phyloP scores from a whole-genome alignment of 2,888 invertebrate species.

The Lathronympha strigana region DNA sequence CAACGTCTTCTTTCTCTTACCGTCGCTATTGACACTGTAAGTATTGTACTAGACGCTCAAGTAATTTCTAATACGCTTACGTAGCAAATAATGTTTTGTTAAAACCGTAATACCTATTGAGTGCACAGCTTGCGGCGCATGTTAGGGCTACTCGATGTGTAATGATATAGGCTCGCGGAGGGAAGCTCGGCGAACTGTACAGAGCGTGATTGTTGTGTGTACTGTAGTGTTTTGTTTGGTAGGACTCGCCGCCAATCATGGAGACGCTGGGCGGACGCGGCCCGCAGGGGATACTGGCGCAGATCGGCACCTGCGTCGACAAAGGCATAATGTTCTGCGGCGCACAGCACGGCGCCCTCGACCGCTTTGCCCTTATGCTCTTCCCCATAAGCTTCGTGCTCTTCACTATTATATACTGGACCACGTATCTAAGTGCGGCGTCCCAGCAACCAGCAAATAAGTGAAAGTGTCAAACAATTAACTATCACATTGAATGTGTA shows the following conservation, averaged over 20 bases:
- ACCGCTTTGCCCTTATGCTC: constrained; percentile 84
- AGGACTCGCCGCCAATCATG: constrained; percentile 80
- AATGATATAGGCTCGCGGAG: constrained; percentile 41
- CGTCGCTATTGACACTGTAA: constrained; percentile 36
- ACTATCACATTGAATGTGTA: constrained; percentile 23
- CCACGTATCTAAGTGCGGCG: constrained; percentile 85
- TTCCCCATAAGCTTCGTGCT: constrained; percentile 85
- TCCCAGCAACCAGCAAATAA: constrained; percentile 58
- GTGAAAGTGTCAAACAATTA: constrained; percentile 26
- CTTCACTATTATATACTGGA: constrained; percentile 85
- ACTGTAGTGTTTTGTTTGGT: constrained; percentile 44
- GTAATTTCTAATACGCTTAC: constrained; percentile 31
- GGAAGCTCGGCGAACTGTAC: constrained; percentile 17
- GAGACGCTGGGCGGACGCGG: constrained; percentile 66
- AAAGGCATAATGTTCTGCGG: constrained; percentile 85
- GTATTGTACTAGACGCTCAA: constrained; percentile 30
- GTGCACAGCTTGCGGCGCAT: constrained; percentile 54
- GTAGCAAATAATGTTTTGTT: constrained; percentile 28
- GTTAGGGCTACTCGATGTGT: constrained; percentile 45
- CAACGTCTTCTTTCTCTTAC: constrained; percentile 19
- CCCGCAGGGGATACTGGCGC: constrained; percentile 57
- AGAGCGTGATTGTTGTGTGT: constrained; percentile 34
- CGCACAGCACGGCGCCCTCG: constrained; percentile 84
- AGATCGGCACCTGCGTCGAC: constrained; percentile 75
- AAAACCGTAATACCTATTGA: constrained; percentile 26